phyloP scores from a whole-genome alignment of 2,888 invertebrate genomes.

The Cataglyphis livida region DNA sequence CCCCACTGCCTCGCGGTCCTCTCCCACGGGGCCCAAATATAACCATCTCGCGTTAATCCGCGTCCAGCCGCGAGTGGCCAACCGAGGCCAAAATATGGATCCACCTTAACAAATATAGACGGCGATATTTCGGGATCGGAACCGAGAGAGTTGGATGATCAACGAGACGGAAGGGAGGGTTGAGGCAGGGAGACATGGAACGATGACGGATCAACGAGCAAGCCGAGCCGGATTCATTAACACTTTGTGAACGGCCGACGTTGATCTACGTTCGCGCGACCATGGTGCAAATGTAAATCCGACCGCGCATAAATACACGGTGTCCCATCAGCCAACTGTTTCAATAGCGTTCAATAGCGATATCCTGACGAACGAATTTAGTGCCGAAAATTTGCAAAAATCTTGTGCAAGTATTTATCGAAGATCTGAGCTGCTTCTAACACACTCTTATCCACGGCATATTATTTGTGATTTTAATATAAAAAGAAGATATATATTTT shows the following conservation, averaged over 20 bases:
- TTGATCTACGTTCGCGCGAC: conserved; percentile 24
- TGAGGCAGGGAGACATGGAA: conserved; percentile 31
- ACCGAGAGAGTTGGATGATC: conserved; percentile 48
- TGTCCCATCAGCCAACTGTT: not conserved
- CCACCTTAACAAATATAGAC: conserved; percentile 84
- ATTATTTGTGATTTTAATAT: not conserved
- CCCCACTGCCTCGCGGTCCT: conserved; percentile 33
- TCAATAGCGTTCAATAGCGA: conserved; percentile 7
- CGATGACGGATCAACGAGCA: conserved; percentile 45
- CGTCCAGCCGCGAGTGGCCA: conserved; percentile 68
- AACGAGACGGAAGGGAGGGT: not conserved
- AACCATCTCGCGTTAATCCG: conserved; percentile 76
- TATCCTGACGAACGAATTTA: not conserved
- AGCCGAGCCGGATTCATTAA: conserved; percentile 46
- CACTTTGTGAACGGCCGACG: conserved; percentile 30
- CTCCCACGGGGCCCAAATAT: conserved; percentile 80
- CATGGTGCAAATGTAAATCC: conserved; percentile 15
- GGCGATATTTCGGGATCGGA: conserved; percentile 82
- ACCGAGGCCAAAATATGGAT: conserved; percentile 82
- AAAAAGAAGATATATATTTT: not conserved
- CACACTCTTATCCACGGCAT: not conserved
- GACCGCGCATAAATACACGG: conserved; percentile 1
- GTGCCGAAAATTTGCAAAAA: conserved; percentile 3
- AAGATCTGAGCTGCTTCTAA: not conserved
- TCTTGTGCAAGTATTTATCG: not conserved